Percentiles rank a stretch among this genome's conserved stretches.
Evolutionary conservation across 1,140 invertebrate genomes (phyloP).

Genomic region (Aphis craccivora): DNA sequence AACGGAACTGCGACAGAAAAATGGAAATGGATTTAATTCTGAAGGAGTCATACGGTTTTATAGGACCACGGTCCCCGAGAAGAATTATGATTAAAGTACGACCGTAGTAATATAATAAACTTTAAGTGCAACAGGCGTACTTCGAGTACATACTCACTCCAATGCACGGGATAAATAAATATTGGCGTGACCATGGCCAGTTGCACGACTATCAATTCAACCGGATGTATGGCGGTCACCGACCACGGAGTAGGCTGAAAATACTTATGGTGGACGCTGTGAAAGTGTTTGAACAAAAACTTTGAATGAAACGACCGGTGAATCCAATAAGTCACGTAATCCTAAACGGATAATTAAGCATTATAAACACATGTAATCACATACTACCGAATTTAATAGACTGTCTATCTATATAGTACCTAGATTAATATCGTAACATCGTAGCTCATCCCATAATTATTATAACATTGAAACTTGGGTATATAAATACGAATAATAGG

Average conservation of each 20-base stretch:
- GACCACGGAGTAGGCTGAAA: slow-evolving; percentile 79
- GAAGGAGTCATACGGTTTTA: not conserved
- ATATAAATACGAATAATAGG: not conserved
- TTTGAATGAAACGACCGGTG: slow-evolving; percentile 75
- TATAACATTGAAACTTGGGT: not conserved
- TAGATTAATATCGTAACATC: no score
- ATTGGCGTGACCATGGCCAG: slow-evolving; percentile 67
- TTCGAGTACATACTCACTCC: slow-evolving; percentile 68
- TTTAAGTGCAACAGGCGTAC: not conserved
- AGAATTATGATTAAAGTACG: not conserved
- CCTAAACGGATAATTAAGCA: slow-evolving; percentile 65
- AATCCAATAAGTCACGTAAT: slow-evolving; percentile 74
- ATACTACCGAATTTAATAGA: not conserved
- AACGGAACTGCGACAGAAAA: slow-evolving; percentile 68
- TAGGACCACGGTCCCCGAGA: not conserved
- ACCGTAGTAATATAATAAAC: not conserved
- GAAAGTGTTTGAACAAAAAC: slow-evolving; percentile 75
- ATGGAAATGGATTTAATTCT: slow-evolving; percentile 56
- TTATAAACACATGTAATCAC: not conserved
- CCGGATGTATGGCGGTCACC: slow-evolving; percentile 76
- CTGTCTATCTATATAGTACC: no score
- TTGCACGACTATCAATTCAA: slow-evolving; percentile 73
- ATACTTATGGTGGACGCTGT: slow-evolving; percentile 79
- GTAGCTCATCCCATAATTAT: not conserved
- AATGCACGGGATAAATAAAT: slow-evolving; percentile 71